A percentile compares a stretch with the other conserved stretches of the same genome.
Evolutionary conservation across 2,113 vertebrate species (phyloP).

Genomic region (Onychorhynchus coronatus): DNA sequence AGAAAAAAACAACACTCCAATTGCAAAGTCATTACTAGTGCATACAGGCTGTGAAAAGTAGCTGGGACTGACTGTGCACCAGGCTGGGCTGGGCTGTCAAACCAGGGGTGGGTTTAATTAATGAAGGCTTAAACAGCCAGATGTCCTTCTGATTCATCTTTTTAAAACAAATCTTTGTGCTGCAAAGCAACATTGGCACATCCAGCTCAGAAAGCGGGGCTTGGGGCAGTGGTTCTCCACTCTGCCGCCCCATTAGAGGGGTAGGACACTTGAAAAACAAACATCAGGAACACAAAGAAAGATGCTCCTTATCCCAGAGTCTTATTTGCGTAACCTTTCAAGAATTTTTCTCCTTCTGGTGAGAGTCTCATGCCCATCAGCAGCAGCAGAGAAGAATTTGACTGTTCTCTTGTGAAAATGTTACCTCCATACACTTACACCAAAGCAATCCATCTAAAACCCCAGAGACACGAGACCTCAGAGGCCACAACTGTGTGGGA

Average conservation of each 20-base stretch:
- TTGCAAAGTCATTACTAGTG: slow-evolving; percentile 40
- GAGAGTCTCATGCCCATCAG: background rate
- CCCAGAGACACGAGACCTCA: background rate
- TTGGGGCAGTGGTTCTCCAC: background rate
- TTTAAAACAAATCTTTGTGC: background rate
- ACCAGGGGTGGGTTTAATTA: slow-evolving; percentile 21
- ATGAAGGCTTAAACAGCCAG: slow-evolving; percentile 14
- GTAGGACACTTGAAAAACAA: background rate
- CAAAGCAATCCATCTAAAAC: background rate
- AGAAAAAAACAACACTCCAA: slow-evolving; percentile 29
- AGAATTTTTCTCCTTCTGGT: background rate
- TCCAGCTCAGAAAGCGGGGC: background rate
- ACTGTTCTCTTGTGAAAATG: slow-evolving; percentile 64
- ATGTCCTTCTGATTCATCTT: background rate
- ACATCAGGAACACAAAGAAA: background rate
- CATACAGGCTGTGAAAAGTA: slow-evolving; percentile 33
- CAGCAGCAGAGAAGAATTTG: background rate
- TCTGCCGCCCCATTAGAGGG: background rate
- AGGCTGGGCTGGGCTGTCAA: slow-evolving; percentile 15
- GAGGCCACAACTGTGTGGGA: background rate
- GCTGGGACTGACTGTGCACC: background rate
- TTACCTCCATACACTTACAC: slow-evolving; percentile 15
- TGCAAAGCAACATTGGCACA: background rate
- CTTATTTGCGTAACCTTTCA: background rate
- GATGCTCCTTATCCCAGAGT: background rate